Percentiles rank a stretch among this genome's conserved stretches.
Conservation (phyloP, 92 coral and sea anemone species). For the Muricea muricata region DNA sequence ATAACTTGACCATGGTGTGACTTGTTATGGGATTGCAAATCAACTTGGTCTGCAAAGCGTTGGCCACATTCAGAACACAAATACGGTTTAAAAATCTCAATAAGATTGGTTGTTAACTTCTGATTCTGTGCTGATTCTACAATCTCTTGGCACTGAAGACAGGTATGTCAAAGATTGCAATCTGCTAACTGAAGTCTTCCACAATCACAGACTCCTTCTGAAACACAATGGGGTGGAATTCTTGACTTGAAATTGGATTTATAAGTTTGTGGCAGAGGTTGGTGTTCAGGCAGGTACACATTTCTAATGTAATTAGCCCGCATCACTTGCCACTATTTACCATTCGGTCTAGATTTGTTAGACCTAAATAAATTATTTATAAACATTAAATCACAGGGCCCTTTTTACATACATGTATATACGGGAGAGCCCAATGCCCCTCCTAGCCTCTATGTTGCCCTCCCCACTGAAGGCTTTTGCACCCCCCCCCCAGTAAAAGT, state of each 20-base stretch:
- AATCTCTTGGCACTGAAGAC: conserved; percentile 50
- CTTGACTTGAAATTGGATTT: conserved; percentile 62
- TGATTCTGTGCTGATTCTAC: conserved; percentile 52
- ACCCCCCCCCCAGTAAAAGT: too few species aligned
- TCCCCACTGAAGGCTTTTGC: too few species aligned
- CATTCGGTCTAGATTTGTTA: conserved; percentile 47
- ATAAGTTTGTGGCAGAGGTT: conserved; percentile 56
- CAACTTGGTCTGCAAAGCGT: conserved; percentile 54
- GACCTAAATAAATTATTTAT: neutral
- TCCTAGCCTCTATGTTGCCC: neutral
- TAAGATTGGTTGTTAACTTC: conserved; percentile 42
- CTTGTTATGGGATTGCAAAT: conserved; percentile 47
- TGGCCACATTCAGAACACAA: conserved; percentile 48
- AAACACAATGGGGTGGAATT: conserved; percentile 66
- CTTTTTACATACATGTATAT: neutral
- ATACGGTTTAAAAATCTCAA: conserved; percentile 53
- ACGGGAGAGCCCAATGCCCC: neutral
- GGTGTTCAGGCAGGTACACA: conserved; percentile 60
- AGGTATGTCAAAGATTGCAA: conserved; percentile 24
- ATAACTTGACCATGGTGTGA: conserved; percentile 38
- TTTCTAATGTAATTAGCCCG: conserved; percentile 64
- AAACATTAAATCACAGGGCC: neutral
- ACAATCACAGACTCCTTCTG: conserved; percentile 54
- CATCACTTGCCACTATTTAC: conserved; percentile 74
- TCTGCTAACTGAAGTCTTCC: conserved; percentile 44